Conservation (phyloP, 1,140 invertebrate species). For the Caenorhabditis tropicalis region DNA sequence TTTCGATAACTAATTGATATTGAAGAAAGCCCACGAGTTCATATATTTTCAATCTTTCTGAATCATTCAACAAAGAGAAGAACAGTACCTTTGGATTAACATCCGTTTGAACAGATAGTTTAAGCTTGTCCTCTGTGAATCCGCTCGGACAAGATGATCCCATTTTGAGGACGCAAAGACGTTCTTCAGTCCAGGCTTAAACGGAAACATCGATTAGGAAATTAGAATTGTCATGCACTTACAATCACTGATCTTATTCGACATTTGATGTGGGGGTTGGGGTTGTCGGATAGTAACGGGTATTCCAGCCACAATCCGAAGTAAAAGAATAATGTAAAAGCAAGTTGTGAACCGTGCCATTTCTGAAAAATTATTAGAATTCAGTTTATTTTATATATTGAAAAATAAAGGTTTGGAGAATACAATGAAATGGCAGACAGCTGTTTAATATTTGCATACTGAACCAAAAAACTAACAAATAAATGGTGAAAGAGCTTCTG, state of each 20-base stretch:
- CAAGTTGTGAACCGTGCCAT: neutral
- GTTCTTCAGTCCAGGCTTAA: conserved; percentile 1
- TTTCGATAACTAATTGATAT: neutral
- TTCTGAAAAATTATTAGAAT: neutral
- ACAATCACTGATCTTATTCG: neutral
- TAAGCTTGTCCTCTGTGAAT: neutral
- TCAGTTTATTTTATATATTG: neutral
- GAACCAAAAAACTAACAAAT: neutral
- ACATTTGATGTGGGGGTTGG: neutral
- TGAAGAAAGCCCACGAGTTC: neutral
- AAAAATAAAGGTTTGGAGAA: neutral
- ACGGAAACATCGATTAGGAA: neutral
- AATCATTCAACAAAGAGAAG: neutral
- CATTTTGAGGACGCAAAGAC: conserved; percentile 29
- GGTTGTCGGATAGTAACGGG: neutral
- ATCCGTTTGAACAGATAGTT: neutral
- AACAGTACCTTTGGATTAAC: neutral
- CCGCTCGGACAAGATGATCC: conserved; percentile 12
- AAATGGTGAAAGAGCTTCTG: neutral
- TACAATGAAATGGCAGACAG: neutral
- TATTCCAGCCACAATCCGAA: neutral
- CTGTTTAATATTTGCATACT: conserved; percentile 31
- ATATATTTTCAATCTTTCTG: neutral
- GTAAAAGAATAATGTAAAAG: neutral
- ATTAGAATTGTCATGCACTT: neutral